Conservation (phyloP, 2,113 vertebrate genomes). For the Mus pahari region DNA sequence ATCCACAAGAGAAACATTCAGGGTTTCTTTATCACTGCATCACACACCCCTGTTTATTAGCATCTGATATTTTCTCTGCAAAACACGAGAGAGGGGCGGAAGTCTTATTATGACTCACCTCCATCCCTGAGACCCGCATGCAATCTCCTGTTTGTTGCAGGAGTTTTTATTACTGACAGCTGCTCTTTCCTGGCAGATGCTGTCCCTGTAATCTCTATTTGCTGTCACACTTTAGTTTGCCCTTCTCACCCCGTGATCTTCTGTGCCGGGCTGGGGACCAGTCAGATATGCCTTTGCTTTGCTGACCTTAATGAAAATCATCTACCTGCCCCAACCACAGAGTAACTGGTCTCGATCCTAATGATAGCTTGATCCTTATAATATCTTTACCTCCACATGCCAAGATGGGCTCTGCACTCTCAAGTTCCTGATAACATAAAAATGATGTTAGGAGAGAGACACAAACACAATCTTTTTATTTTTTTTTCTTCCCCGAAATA, state of each 20-base stretch:
- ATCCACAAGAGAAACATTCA: neutral
- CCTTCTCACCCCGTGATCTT: constrained; percentile 73
- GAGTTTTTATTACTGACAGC: constrained; percentile 67
- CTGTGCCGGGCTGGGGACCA: constrained; percentile 54
- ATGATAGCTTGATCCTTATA: constrained; percentile 68
- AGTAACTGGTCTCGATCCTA: constrained; percentile 69
- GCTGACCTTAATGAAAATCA: constrained; percentile 66
- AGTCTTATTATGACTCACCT: constrained; percentile 52
- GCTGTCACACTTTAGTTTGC: constrained; percentile 73
- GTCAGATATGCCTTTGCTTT: constrained; percentile 66
- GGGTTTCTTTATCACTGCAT: constrained; percentile 26
- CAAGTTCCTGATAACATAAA: constrained; percentile 67
- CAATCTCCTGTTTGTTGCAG: constrained; percentile 71
- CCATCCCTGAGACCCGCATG: constrained; percentile 44
- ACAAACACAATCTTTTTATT: constrained; percentile 49
- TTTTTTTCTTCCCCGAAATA: neutral
- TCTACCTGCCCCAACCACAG: constrained; percentile 65
- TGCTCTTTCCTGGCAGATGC: constrained; percentile 75
- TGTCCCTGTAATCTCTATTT: constrained; percentile 77
- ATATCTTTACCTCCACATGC: constrained; percentile 49
- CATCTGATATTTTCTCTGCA: constrained; percentile 59
- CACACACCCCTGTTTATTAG: constrained; percentile 45
- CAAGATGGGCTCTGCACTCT: constrained; percentile 59
- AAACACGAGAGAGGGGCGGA: constrained; percentile 14
- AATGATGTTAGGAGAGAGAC: constrained; percentile 59